phyloP scores from a whole-genome alignment of 2,113 vertebrate species.

The Butorides virescens region DNA sequence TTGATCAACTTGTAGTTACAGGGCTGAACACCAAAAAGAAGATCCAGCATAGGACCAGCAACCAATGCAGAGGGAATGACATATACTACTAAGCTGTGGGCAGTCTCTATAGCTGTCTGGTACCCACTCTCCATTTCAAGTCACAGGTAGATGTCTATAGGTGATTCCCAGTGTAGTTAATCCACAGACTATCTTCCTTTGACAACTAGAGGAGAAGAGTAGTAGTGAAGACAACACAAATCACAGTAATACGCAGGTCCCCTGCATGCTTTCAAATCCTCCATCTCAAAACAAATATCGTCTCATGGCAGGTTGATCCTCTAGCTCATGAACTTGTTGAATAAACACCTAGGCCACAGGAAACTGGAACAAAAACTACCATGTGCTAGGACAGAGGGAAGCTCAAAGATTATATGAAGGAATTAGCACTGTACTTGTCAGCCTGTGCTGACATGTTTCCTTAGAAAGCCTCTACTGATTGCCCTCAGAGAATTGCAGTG shows the following conservation, averaged over 20 bases:
- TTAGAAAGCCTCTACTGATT: background rate
- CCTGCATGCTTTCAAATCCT: background rate
- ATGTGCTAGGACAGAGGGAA: background rate
- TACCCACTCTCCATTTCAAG: background rate
- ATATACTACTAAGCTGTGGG: background rate
- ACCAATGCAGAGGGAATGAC: background rate
- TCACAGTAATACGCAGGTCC: fast-evolving
- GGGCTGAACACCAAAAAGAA: background rate
- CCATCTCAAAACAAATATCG: background rate
- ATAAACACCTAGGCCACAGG: background rate
- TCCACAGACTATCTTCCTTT: background rate
- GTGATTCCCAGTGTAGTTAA: background rate
- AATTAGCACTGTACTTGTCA: background rate
- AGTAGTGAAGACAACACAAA: background rate
- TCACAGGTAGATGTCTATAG: background rate
- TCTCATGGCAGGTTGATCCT: background rate
- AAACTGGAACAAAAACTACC: background rate
- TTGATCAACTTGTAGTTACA: background rate
- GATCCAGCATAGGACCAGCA: background rate
- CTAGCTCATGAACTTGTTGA: background rate
- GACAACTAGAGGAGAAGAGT: background rate
- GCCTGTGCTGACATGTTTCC: background rate
- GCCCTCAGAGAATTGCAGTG: background rate
- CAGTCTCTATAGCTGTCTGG: background rate
- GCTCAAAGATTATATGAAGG: background rate